Percentiles rank a stretch among this genome's conserved stretches.
Evolutionary conservation across 1,140 invertebrate species (phyloP).

Genomic region (Apis cerana): DNA sequence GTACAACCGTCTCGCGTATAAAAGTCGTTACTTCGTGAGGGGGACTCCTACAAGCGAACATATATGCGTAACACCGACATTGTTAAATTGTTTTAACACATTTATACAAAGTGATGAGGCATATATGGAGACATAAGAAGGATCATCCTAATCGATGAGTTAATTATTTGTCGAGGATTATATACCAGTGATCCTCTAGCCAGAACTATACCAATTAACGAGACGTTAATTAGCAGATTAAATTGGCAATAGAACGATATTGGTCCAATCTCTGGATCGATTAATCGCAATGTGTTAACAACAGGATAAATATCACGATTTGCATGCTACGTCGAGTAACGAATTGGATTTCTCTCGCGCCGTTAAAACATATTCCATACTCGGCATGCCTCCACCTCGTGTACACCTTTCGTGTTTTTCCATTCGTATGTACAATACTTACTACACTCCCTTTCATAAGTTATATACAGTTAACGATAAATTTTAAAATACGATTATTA

Average conservation of each 20-base stretch:
- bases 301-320: slow-evolving; percentile 51
- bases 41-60: too few relatives aligned
- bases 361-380: slow-evolving; percentile 40
- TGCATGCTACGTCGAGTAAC: slow-evolving; percentile 39
- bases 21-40: too few relatives aligned
- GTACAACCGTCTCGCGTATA: too few relatives aligned
- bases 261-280: slow-evolving; percentile 25
- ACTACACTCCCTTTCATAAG: too few relatives aligned
- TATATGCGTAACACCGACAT: not conserved
- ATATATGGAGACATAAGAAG: not conserved
- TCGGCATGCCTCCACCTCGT: not conserved
- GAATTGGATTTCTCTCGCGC: slow-evolving; percentile 52
- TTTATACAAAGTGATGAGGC: not conserved
- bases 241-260: slow-evolving; percentile 18
- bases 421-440: not conserved
- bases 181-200: not conserved
- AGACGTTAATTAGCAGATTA: slow-evolving; percentile 50
- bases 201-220: slow-evolving; percentile 41
- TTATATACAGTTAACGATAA: too few relatives aligned
- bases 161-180: slow-evolving; percentile 52
- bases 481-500: too few relatives aligned
- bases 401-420: not conserved
- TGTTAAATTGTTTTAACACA: not conserved
- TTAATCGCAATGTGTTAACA: slow-evolving; percentile 50
- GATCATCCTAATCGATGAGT: slow-evolving; percentile 24